These are phyloP conservation scores for Sturmia bella DNA, from an alignment of 2,888 invertebrate species.

Conservation along the genomic window DNA sequence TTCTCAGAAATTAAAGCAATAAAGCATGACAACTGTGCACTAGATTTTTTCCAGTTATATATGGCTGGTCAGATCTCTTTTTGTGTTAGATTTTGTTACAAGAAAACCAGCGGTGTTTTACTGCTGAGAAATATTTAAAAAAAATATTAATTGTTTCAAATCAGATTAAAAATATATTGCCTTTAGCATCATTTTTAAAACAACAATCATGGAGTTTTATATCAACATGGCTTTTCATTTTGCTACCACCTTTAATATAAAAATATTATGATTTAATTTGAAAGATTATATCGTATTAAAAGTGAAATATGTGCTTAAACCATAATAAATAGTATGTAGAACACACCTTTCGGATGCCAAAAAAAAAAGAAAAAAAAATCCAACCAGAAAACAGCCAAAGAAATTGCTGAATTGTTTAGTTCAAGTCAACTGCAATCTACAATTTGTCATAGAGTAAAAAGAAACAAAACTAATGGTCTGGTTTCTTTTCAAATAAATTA, in stretches of 20 bases:
- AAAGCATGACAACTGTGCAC: slow-evolving; percentile 45
- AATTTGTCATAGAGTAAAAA: slow-evolving; percentile 46
- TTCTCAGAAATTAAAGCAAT: not conserved
- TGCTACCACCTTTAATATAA: slow-evolving; percentile 13
- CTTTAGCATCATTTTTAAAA: slow-evolving; percentile 51
- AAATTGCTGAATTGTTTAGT: slow-evolving; percentile 27
- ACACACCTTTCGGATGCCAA: slow-evolving; percentile 47
- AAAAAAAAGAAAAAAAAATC: slow-evolving; percentile 25
- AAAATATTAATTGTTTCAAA: slow-evolving; percentile 53
- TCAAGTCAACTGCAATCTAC: slow-evolving; percentile 33
- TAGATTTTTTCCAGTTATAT: slow-evolving; percentile 37
- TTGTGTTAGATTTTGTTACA: slow-evolving; percentile 13
- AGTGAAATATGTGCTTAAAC: slow-evolving; percentile 6
- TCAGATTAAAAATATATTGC: slow-evolving; percentile 39
- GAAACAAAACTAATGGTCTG: not conserved
- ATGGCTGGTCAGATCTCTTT: slow-evolving; percentile 28
- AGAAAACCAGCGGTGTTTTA: not conserved
- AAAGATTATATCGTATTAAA: slow-evolving; percentile 44
- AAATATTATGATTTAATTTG: slow-evolving; percentile 51
- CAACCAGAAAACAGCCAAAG: not conserved
- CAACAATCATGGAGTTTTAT: slow-evolving; percentile 18
- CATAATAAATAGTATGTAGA: slow-evolving; percentile 35
- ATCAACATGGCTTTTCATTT: not conserved
- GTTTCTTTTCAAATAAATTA: slow-evolving; percentile 14
- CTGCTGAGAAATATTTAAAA: not conserved